phyloP scores from a whole-genome alignment of 2,113 vertebrate species.

The Dicerorhinus sumatrensis region DNA sequence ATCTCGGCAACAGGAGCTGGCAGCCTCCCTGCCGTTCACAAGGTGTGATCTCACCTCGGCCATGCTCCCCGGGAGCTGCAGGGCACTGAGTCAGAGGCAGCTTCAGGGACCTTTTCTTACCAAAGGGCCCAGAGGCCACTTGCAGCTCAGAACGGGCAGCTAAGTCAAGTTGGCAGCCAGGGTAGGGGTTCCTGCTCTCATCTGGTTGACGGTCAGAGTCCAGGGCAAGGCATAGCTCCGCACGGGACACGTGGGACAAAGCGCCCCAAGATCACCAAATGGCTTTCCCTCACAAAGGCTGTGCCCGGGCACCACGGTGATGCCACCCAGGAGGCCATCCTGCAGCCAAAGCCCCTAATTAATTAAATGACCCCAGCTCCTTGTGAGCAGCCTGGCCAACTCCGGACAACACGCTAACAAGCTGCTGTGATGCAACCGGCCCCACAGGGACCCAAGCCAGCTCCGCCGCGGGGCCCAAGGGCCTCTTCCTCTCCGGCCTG shows the following conservation, averaged over 20 bases:
- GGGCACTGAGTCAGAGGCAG: background rate
- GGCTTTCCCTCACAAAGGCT: background rate
- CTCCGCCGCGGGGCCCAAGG: conserved; percentile 46
- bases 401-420: background rate
- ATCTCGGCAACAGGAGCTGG: background rate
- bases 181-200: fast-evolving
- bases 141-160: background rate
- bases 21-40: conserved; percentile 1
- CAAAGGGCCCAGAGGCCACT: background rate
- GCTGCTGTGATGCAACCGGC: conserved; percentile 4
- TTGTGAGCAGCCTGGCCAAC: conserved; percentile 42
- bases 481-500: conserved; percentile 51
- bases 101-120: background rate
- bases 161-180: background rate
- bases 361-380: conserved; percentile 62
- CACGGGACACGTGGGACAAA: background rate
- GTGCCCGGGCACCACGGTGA: conserved; percentile 5
- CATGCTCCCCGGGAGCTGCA: background rate
- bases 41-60: conserved; percentile 19
- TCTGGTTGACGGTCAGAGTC: background rate
- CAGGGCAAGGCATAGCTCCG: background rate
- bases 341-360: conserved; percentile 77
- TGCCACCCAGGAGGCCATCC: conserved; percentile 67
- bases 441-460: conserved; percentile 28
- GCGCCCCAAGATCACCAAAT: background rate